Base-by-base conservation (phyloP, 30 jellyfish, hydroid and myxozoan species). In the Pelagia noctiluca region DNA sequence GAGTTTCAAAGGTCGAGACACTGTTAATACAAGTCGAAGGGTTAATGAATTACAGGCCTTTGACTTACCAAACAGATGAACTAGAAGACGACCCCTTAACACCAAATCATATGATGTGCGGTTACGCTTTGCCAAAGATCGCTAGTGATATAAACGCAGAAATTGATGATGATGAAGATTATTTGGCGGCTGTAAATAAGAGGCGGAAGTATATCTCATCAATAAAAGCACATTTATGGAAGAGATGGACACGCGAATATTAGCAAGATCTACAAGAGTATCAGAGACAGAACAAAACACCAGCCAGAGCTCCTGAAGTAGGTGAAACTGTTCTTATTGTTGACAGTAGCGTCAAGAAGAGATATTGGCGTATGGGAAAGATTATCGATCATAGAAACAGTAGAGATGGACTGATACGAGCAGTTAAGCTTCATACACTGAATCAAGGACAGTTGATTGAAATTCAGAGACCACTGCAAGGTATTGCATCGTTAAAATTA, bases 1-100 rank as follows among this genome's bases (percentile, higher is more conserved):
- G 35, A 67, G 70, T 57, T 81, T 81, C 84, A 70, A 70, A 81
- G 84, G 78, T 81, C 60, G 71, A 81, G 84, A 68, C 91, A n/a
- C 48, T 81, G 50, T 29, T 81, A 2, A 65, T 67, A 28, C 84
- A 81, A 70, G 84, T 81, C 10, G 84, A 81, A 69, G 91, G 84
- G 29, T 49, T 70, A 31, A 81, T 81, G 70, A 81, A 67, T 52
- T 49, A 81, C 28, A 28, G 91, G 35, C 84, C 85, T 3, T 38
- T 81, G 70, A 49, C 85, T 13, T 81, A 81, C 68, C 84, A 48
- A 53, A 65, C 78, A 2, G 91, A 81, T 1, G 84, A 81, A 25
- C 78, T 47, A n/a, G 85, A 66, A 18, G 71, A 52, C 34, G 76
- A 63, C 2, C 63, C 90, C 1, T 1, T 79, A 23, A 61, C 90